A percentile compares a stretch with the other conserved stretches of the same genome.
These are phyloP conservation scores for Myanophis thanlyinensis DNA, from an alignment of 2,113 vertebrate species.

Conservation along the genomic window DNA sequence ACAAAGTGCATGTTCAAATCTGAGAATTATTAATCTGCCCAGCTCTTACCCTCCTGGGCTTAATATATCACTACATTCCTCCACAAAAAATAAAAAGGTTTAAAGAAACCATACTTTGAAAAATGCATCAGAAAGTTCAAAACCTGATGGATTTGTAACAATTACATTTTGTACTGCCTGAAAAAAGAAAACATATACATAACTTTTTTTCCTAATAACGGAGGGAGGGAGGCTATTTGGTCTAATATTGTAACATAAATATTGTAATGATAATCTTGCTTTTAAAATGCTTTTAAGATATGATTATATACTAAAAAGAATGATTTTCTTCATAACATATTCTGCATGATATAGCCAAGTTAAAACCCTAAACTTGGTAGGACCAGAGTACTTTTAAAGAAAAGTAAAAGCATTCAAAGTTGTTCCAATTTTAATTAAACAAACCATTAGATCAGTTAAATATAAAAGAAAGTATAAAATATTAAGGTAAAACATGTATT, in stretches of 20 bases:
- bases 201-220: background rate
- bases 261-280: slow-evolving; percentile 43
- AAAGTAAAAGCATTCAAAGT: slow-evolving; percentile 51
- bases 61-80: background rate
- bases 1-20: background rate
- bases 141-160: background rate
- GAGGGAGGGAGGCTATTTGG: slow-evolving; percentile 8
- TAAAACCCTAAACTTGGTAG: slow-evolving; percentile 70
- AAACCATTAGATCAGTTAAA: slow-evolving; percentile 75
- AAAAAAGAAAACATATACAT: background rate
- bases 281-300: slow-evolving; percentile 51
- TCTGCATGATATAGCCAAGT: slow-evolving; percentile 68
- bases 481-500: slow-evolving; percentile 78
- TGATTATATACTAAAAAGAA: slow-evolving; percentile 63
- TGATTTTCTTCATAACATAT: slow-evolving; percentile 66
- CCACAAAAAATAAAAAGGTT: background rate
- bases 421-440: slow-evolving; percentile 74
- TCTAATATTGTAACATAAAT: slow-evolving; percentile 40
- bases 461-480: slow-evolving; percentile 72
- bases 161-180: background rate
- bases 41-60: background rate
- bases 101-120: background rate
- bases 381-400: slow-evolving; percentile 52
- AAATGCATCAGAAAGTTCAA: background rate
- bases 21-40: background rate